phyloP scores from a whole-genome alignment of 2,888 invertebrate genomes.

The Parelbella ahira region DNA sequence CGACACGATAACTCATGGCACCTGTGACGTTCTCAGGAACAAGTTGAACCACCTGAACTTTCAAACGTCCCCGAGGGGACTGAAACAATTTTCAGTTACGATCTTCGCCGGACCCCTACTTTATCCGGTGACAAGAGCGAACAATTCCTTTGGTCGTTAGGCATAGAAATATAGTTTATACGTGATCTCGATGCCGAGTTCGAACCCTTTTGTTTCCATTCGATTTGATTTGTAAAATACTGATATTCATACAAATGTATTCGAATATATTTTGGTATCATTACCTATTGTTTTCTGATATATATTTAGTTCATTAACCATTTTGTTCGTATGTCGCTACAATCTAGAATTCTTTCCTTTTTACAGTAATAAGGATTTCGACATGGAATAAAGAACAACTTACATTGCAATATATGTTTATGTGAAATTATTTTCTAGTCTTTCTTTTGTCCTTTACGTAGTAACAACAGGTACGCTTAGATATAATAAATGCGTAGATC shows the following conservation, averaged over 20 bases:
- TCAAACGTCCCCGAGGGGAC: slow-evolving; percentile 47
- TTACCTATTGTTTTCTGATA: no score
- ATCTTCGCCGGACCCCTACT: slow-evolving; percentile 35
- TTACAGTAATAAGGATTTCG: no score
- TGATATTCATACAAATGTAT: slow-evolving; percentile 22
- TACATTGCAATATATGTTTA: no score
- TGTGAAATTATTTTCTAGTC: no score
- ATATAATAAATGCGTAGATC: no score
- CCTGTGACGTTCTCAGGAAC: slow-evolving; percentile 56
- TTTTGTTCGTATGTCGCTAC: no score
- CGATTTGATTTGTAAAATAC: slow-evolving; percentile 23
- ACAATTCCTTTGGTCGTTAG: slow-evolving; percentile 55
- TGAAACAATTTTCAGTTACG: slow-evolving; percentile 69
- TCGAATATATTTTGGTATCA: slow-evolving; percentile 3
- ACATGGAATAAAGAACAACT: slow-evolving; percentile 1
- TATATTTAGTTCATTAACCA: no score
- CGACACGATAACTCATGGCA: slow-evolving; percentile 63
- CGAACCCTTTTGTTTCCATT: slow-evolving; percentile 23
- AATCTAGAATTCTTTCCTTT: no score
- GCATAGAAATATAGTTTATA: slow-evolving; percentile 61
- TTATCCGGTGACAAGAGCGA: slow-evolving; percentile 44
- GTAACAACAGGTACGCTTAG: no score
- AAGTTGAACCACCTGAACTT: slow-evolving; percentile 38
- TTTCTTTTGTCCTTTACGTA: no score
- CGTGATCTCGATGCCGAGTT: slow-evolving; percentile 45